Evolutionary conservation across 2,797 vertebrate genomes (phyloP).

Genomic region (Pempheris klunzingeri): DNA sequence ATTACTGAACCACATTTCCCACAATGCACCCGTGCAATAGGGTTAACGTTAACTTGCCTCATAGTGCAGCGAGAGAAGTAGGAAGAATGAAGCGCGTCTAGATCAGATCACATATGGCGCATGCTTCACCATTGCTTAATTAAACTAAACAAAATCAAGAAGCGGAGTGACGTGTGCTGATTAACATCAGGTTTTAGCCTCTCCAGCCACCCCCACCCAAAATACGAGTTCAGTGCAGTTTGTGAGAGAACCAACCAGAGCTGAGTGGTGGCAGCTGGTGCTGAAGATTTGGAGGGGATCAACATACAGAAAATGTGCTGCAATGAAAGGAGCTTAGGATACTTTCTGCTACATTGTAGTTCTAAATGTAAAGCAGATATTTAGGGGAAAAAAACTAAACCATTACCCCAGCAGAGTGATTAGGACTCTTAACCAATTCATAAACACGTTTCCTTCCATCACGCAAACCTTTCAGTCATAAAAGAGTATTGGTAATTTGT

Average conservation of each 20-base stretch:
- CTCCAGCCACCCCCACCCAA: constrained; percentile 18
- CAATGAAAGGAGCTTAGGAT: background rate
- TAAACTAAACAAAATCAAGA: constrained; percentile 27
- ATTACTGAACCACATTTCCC: constrained; percentile 1
- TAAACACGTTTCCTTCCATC: background rate
- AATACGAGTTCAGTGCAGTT: constrained; percentile 37
- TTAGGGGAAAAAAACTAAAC: background rate
- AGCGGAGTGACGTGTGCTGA: constrained; percentile 27
- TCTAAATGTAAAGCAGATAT: background rate
- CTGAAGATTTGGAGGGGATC: constrained; percentile 26
- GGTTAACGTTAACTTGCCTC: background rate
- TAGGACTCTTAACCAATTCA: background rate
- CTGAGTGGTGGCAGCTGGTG: constrained; percentile 61
- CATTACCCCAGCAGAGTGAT: background rate
- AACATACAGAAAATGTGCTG: constrained; percentile 17
- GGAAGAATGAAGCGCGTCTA: background rate
- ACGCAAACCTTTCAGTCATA: too few species aligned
- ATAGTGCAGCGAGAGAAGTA: background rate
- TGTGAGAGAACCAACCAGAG: constrained; percentile 28
- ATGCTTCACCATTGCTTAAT: constrained; percentile 34
- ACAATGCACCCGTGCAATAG: background rate
- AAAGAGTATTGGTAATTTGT: background rate
- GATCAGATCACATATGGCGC: background rate
- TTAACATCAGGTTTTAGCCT: constrained; percentile 33
- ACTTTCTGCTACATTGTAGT: background rate